Conservation (phyloP, 1,140 invertebrate species). For the Scaptomyza pallida region DNA sequence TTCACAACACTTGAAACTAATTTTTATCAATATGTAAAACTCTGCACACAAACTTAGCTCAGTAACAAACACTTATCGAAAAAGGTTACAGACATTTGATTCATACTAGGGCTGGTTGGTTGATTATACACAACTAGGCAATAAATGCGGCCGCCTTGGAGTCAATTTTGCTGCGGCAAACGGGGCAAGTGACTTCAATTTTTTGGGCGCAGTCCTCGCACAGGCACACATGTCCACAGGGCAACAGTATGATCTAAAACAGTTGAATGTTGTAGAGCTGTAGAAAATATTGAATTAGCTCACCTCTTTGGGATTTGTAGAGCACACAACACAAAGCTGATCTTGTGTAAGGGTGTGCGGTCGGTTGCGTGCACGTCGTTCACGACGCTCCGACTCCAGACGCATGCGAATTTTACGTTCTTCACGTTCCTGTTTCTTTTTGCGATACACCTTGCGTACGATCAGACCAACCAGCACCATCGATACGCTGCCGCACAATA, state of each 20-base stretch:
- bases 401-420: conserved; percentile 86
- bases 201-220: conserved; percentile 92
- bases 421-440: conserved; percentile 85
- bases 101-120: conserved; percentile 14
- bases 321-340: conserved; percentile 91
- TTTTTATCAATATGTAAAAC: conserved; percentile 58
- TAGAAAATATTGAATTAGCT: background rate
- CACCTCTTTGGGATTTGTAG: conserved; percentile 90
- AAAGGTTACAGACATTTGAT: conserved; percentile 54
- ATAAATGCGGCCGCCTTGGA: conserved; percentile 90
- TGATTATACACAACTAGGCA: conserved; percentile 80
- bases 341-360: conserved; percentile 87
- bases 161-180: conserved; percentile 88
- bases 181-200: conserved; percentile 88
- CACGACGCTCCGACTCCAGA: conserved; percentile 87
- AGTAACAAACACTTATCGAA: conserved; percentile 36
- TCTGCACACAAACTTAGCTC: conserved; percentile 24
- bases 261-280: background rate
- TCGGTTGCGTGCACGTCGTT: conserved; percentile 87
- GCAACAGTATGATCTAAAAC: conserved; percentile 90
- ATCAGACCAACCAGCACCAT: conserved; percentile 87
- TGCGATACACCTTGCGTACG: conserved; percentile 86
- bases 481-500: conserved; percentile 89
- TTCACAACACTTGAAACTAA: conserved; percentile 59
- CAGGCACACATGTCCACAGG: conserved; percentile 92